Evolutionary conservation across 2,888 invertebrate species (phyloP), one percentile per base, ranked within the genome.

Genomic region (Diachrysia chrysitis): DNA sequence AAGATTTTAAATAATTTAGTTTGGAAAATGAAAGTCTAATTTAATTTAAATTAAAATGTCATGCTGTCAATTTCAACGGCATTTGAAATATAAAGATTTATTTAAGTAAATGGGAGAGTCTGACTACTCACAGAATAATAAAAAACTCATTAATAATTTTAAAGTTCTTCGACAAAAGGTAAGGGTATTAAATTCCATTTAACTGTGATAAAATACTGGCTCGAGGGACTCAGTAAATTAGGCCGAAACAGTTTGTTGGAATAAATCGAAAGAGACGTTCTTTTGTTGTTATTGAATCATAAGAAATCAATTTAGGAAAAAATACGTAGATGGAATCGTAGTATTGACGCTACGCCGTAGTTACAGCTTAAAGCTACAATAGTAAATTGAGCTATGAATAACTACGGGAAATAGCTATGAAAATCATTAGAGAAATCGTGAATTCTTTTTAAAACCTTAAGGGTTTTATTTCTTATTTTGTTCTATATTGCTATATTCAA

Each of bases 151-250:
- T 21, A 61, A 62, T 60, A 71, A 42, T 74, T 64, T 55, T 1
- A 16, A 54, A 29, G 23, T 58, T 54, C 57, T 19, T 42, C 23
- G 14, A 60, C 46, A 62, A 66, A 59, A 51, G 35, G 23, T 61
- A 58, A 60, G 53, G 29, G 37, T 66, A 64, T 46, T 58, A 56
- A 63, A 73, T 68, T 54, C 46, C 23, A 55, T 65, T 60, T 48
- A 66, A 66, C 80, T 76, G 60, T 71, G 65, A 74, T 65, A 61
- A 46, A 57, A 63, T 56, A 63, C 53, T 59, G 63, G 48, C 62
- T 57, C 51, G 58, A 57, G 35, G 58, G 65, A 63, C 42, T 63
- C 62, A 66, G 7, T 63, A 48, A 46, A 65, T 59, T 58, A 55
- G 10, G 12, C 25, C 14, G 53, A 37, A 67, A 63, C 56, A 59